A percentile compares a stretch with the other conserved stretches of the same genome.
Evolutionary conservation across 1,140 invertebrate species (phyloP).

Genomic region (Zaprionus taronus): DNA sequence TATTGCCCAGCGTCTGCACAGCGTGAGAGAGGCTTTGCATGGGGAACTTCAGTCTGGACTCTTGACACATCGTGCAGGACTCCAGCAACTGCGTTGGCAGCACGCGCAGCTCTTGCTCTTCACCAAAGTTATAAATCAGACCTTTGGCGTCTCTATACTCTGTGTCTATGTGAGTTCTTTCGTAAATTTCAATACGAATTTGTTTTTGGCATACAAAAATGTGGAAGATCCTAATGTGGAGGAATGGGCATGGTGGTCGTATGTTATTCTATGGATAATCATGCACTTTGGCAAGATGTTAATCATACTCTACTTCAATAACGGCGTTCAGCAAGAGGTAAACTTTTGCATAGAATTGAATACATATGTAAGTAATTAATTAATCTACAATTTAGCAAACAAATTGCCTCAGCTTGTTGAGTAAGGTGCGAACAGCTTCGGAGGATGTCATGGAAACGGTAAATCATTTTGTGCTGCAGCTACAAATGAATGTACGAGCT

Average conservation of each 20-base stretch:
- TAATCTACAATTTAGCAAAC: conserved; percentile 36
- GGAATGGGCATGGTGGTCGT: conserved; percentile 35
- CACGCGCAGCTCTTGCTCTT: conserved; percentile 53
- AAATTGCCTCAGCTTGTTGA: conserved; percentile 44
- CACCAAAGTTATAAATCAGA: conserved; percentile 53
- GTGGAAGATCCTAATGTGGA: conserved; percentile 31
- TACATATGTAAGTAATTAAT: neutral
- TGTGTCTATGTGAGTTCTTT: conserved; percentile 70
- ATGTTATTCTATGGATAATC: conserved; percentile 55
- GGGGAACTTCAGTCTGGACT: conserved; percentile 10
- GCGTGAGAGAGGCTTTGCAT: conserved; percentile 25
- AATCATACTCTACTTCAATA: conserved; percentile 62
- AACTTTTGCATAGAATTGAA: neutral
- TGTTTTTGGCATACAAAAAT: conserved; percentile 69
- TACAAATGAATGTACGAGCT: conserved; percentile 45
- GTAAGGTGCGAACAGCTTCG: neutral
- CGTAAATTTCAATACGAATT: conserved; percentile 63
- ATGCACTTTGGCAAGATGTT: conserved; percentile 72
- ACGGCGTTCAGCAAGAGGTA: conserved; percentile 49
- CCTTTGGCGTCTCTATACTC: conserved; percentile 56
- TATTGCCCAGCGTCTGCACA: conserved; percentile 27
- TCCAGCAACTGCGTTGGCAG: conserved; percentile 48
- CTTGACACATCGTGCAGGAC: neutral
- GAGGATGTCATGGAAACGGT: conserved; percentile 49
- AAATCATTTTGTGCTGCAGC: conserved; percentile 52